Base-by-base conservation (phyloP, 2,888 invertebrate species). In the Nebria brevicollis region DNA sequence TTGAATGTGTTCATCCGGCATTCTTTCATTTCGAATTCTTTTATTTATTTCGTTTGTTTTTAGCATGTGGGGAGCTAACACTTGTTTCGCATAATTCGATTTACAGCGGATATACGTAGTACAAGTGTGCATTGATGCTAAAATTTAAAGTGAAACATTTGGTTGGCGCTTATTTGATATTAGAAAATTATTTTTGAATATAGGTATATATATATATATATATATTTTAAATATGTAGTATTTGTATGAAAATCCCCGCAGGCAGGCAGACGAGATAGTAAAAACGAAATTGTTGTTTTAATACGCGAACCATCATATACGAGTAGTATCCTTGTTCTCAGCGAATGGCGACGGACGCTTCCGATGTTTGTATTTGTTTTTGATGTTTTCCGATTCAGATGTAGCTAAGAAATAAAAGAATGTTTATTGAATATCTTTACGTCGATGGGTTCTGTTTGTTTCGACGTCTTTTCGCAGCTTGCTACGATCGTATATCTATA, bases 281-380 rank as follows among this genome's bases (percentile, higher is more conserved):
- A 79, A 79, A 79, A 74, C 73, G 79, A 68, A 79, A 75, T 79
- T 79, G 79, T 79, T 79, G 73, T 79, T 79, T 79, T 79, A 79
- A 79, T 79, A 79, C 79, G 68, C 26, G 72, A 34, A 73, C 64
- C 68, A 68, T 79, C 34, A 79, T 78, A 73, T 74, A 41, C 66
- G n/a, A n/a, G 43, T 26, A 43, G 20, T 74, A 66, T 54, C 66
- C 25, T 72, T 26, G 65, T 78, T 72, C 77, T 1, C 65, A 66
- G 25, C 66, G 73, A 64, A 77, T 66, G 66, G 73, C 34, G 54
- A 6, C 13, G 54, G 54, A 54, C 13, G 13, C 13, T 8, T 54
- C 13, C 54, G 66, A 66, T 79, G 66, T 79, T 79, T 79, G 79
- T 79, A 79, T 79, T 79, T 79, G 79, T 79, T 79, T 78, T 79